Percentiles rank a stretch among this genome's conserved stretches.
Conservation (phyloP, 2,888 invertebrate genomes). For the Allolobophora icterica region DNA sequence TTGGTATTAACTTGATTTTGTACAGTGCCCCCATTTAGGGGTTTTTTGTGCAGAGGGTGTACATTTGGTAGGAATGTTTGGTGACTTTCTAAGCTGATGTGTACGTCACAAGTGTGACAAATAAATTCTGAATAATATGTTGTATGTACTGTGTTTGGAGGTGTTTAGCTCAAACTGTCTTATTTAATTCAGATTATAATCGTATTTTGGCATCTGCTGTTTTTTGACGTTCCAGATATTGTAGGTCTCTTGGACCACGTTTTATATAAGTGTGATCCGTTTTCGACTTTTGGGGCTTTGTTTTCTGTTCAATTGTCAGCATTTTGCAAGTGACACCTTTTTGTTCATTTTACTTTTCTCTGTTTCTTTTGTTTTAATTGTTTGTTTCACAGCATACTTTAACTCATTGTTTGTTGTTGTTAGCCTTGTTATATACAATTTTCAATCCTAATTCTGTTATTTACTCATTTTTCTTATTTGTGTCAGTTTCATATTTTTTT, state of each 20-base stretch:
- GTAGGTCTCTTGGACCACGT: not conserved
- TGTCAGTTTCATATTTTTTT: too few species aligned
- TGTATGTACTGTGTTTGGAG: conserved; percentile 2
- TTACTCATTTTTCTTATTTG: too few species aligned
- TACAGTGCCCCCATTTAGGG: not conserved
- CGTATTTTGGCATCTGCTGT: conserved; percentile 11
- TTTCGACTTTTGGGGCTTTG: too few species aligned
- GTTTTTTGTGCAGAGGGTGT: not conserved
- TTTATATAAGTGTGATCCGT: not conserved
- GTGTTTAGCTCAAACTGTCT: not conserved
- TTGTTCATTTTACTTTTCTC: not conserved
- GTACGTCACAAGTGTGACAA: not conserved
- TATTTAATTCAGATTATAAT: not conserved
- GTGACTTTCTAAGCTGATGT: not conserved
- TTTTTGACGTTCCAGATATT: not conserved
- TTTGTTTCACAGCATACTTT: not conserved
- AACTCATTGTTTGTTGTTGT: not conserved
- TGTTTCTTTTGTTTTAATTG: not conserved
- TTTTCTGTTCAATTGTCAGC: not conserved
- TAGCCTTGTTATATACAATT: not conserved
- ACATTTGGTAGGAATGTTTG: not conserved
- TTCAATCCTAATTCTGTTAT: not conserved
- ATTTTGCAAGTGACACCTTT: not conserved
- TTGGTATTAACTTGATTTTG: not conserved
- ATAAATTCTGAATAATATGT: not conserved